These are phyloP conservation scores for Drosophila mauritiana DNA, from an alignment of 1,140 invertebrate species.

Conservation along the genomic window DNA sequence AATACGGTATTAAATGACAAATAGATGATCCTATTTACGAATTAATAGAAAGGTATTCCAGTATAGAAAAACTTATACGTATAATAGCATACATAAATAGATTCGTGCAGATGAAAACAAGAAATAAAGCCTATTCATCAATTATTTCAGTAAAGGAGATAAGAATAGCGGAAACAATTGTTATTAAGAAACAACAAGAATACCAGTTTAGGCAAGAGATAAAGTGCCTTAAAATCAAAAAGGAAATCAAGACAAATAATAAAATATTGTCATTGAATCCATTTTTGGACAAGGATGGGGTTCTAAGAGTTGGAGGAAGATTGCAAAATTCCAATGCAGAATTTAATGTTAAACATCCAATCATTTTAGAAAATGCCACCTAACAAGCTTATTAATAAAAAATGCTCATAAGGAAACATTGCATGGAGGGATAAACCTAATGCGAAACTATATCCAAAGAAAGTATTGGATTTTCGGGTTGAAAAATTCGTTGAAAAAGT, in stretches of 20 bases:
- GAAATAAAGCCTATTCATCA: background rate
- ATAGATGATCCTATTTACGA: conserved; percentile 3
- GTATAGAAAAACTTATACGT: conserved; percentile 6
- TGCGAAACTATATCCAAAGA: too few relatives aligned
- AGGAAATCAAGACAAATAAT: conserved; percentile 4
- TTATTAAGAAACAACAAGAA: conserved; percentile 8
- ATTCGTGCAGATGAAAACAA: conserved; percentile 2
- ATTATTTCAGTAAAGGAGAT: conserved; percentile 4
- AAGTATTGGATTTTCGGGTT: too few relatives aligned
- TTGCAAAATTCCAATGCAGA: conserved; percentile 2
- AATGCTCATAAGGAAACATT: too few relatives aligned
- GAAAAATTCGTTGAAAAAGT: too few relatives aligned
- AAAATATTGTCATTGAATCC: conserved; percentile 7
- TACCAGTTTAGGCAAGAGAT: background rate
- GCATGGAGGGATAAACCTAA: too few relatives aligned
- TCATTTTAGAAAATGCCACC: background rate
- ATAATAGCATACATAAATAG: conserved; percentile 1
- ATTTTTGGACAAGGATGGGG: conserved; percentile 1
- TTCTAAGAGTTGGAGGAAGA: conserved; percentile 8
- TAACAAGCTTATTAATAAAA: too few relatives aligned
- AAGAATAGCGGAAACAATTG: background rate
- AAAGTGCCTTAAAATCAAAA: conserved; percentile 7
- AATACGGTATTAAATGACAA: background rate
- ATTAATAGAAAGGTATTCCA: conserved; percentile 1
- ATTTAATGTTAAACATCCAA: conserved; percentile 1